Evolutionary conservation across 2,797 vertebrate genomes (phyloP).

Genomic region (Cryptoblepharus egeriae): DNA sequence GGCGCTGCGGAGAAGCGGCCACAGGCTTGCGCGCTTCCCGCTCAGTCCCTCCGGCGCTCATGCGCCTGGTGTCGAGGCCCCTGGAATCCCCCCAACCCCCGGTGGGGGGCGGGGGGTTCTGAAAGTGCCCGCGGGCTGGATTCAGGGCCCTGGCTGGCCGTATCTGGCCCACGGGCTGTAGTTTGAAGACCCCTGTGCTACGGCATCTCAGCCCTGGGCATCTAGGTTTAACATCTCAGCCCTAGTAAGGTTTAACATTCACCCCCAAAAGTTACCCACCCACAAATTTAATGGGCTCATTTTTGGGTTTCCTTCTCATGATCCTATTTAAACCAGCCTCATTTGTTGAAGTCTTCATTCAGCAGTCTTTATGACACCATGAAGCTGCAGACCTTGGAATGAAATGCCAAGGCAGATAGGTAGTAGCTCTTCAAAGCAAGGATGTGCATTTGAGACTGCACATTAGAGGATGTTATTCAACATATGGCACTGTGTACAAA

Average conservation of each 20-base stretch:
- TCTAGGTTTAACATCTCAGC: not conserved
- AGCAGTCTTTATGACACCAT: not conserved
- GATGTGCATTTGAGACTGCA: constrained; percentile 27
- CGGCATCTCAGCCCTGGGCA: too few species aligned
- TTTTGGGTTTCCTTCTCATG: not conserved
- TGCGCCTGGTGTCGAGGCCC: too few species aligned
- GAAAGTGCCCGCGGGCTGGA: too few species aligned
- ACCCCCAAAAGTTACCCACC: too few species aligned
- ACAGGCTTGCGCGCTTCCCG: too few species aligned
- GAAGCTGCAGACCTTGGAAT: not conserved
- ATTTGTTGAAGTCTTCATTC: not conserved
- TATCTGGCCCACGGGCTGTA: too few species aligned
- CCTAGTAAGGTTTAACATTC: not conserved
- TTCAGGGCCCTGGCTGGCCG: too few species aligned
- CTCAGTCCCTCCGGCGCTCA: too few species aligned
- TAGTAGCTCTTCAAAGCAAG: constrained; percentile 4
- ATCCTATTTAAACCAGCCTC: not conserved
- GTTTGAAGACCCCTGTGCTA: too few species aligned
- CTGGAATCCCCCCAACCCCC: too few species aligned
- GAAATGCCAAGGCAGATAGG: not conserved
- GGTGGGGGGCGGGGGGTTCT: too few species aligned
- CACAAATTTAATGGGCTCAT: not conserved
- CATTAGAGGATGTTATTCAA: constrained; percentile 30
- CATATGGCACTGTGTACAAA: constrained; percentile 40
- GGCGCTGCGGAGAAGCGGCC: too few species aligned